phyloP scores from a whole-genome alignment of 2,113 vertebrate species.

The Nyctibius bracteatus region DNA sequence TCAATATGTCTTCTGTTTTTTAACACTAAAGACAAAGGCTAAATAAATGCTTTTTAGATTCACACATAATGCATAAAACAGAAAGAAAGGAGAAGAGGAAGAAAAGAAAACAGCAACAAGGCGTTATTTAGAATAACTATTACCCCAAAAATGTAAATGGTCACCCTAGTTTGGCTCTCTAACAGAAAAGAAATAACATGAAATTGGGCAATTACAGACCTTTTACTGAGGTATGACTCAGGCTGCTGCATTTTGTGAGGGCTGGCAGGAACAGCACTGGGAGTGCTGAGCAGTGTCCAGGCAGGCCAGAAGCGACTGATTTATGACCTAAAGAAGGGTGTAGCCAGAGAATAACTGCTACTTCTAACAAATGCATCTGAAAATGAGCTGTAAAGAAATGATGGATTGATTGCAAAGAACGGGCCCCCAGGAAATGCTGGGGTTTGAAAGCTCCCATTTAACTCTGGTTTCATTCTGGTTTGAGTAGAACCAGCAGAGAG shows the following conservation, averaged over 20 bases:
- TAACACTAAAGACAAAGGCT: neutral
- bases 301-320: neutral
- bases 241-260: conserved; percentile 39
- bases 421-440: conserved; percentile 6
- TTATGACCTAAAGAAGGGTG: conserved; percentile 4
- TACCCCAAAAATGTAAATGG: neutral
- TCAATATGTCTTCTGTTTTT: conserved; percentile 14
- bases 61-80: neutral
- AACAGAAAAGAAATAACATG: conserved; percentile 1
- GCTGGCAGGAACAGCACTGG: conserved; percentile 4
- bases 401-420: neutral
- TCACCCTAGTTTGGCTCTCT: neutral
- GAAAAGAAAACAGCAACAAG: neutral
- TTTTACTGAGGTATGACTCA: conserved; percentile 25
- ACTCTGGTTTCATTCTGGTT: neutral
- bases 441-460: conserved; percentile 22
- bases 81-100: neutral
- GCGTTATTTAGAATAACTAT: neutral
- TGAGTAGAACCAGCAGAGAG: neutral
- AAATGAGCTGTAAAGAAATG: conserved; percentile 41
- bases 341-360: neutral
- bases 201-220: conserved; percentile 27
- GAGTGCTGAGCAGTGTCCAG: neutral
- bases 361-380: conserved; percentile 19
- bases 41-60: conserved; percentile 32